Percentiles rank a stretch among this genome's conserved stretches.
phyloP scores from a whole-genome alignment of 2,888 invertebrate genomes.

The Calliopum simillimum region DNA sequence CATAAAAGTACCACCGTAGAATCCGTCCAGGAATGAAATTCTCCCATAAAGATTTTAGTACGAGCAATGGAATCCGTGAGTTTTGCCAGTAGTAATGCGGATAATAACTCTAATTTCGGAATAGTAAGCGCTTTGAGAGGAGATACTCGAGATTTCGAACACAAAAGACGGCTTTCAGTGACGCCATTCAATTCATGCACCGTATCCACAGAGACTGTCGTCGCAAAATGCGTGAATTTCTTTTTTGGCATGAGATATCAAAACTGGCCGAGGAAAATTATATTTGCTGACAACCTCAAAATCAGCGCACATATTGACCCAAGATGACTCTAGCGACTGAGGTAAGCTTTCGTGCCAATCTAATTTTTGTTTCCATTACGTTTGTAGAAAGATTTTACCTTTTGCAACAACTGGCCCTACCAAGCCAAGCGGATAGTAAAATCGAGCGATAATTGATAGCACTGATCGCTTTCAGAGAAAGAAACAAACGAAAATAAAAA shows the following conservation, averaged over 20 bases:
- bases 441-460: too few relatives aligned
- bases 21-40: conserved; percentile 15
- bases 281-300: too few relatives aligned
- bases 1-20: background rate
- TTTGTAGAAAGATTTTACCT: conserved; percentile 38
- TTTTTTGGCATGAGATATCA: too few relatives aligned
- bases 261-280: too few relatives aligned
- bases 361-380: conserved; percentile 36
- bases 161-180: too few relatives aligned
- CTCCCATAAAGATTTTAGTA: background rate
- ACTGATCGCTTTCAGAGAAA: conserved; percentile 32
- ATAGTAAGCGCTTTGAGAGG: conserved; percentile 4
- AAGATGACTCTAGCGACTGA: too few relatives aligned
- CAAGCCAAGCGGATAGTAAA: conserved; percentile 27
- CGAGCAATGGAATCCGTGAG: background rate
- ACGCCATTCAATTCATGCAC: too few relatives aligned
- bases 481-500: background rate
- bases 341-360: conserved; percentile 36
- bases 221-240: too few relatives aligned
- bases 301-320: too few relatives aligned
- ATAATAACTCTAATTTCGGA: background rate
- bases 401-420: background rate
- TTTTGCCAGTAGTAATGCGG: too few relatives aligned
- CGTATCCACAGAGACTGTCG: too few relatives aligned
- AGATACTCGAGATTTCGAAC: too few relatives aligned